phyloP scores from a whole-genome alignment of 2,113 vertebrate species.

The Melanostigma gelatinosum region DNA sequence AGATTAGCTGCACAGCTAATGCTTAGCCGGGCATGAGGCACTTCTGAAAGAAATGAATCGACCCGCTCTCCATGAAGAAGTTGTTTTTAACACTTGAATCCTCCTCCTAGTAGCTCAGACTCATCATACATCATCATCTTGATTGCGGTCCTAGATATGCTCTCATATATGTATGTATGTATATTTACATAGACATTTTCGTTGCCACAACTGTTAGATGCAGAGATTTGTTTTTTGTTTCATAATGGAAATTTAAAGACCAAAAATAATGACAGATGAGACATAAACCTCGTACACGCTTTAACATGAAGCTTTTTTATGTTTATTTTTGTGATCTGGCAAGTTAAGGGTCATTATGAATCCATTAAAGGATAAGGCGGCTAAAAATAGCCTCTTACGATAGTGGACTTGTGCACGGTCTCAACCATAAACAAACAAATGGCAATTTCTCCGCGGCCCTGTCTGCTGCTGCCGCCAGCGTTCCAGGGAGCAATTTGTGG shows the following conservation, averaged over 20 bases:
- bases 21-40: conserved; percentile 16
- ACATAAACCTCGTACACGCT: conserved; percentile 63
- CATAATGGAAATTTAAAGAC: conserved; percentile 22
- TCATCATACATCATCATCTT: conserved; percentile 22
- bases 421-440: conserved; percentile 78
- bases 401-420: conserved; percentile 57
- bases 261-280: conserved; percentile 70
- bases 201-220: conserved; percentile 20
- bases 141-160: not conserved
- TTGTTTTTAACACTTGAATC: conserved; percentile 3
- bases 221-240: not conserved
- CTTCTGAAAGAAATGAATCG: not conserved
- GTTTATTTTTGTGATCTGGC: conserved; percentile 68
- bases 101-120: conserved; percentile 5
- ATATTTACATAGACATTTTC: conserved; percentile 36
- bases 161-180: conserved; percentile 4
- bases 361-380: conserved; percentile 77
- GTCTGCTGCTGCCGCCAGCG: conserved; percentile 56
- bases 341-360: conserved; percentile 74
- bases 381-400: conserved; percentile 75
- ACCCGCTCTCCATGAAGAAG: not conserved
- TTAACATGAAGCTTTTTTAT: conserved; percentile 35
- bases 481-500: conserved; percentile 76
- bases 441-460: conserved; percentile 46
- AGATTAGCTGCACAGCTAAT: conserved; percentile 51